Conservation (phyloP, 2,113 vertebrate genomes). For the Actinemys pallida region DNA sequence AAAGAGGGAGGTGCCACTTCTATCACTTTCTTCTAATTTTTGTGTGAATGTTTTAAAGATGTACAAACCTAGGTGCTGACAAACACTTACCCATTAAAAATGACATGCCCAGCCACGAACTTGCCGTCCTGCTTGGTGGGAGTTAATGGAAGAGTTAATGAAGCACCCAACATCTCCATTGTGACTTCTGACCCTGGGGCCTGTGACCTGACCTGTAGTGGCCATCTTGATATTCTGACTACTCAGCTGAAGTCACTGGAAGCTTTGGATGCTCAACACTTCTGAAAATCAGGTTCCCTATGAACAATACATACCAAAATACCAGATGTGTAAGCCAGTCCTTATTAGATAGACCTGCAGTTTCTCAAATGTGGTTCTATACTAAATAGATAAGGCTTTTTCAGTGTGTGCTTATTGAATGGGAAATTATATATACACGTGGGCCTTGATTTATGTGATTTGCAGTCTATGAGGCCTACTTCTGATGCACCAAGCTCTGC, state of each 20-base stretch:
- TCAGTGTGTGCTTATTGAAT: background rate
- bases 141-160: background rate
- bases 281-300: background rate
- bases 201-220: background rate
- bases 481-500: background rate
- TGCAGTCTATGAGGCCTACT: background rate
- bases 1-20: background rate
- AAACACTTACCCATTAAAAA: background rate
- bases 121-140: background rate
- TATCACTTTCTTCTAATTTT: background rate
- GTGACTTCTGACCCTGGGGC: background rate
- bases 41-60: background rate
- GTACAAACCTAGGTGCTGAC: background rate
- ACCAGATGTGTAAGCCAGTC: background rate
- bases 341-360: background rate
- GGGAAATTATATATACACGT: background rate
- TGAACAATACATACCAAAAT: background rate
- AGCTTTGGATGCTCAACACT: background rate
- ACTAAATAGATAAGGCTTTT: background rate
- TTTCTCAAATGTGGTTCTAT: background rate
- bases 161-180: background rate
- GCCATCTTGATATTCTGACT: fast-evolving
- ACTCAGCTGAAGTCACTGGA: background rate
- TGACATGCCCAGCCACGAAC: background rate
- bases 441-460: background rate